phyloP scores from a whole-genome alignment of 2,888 invertebrate species.

The Drosophila fungiperda region DNA sequence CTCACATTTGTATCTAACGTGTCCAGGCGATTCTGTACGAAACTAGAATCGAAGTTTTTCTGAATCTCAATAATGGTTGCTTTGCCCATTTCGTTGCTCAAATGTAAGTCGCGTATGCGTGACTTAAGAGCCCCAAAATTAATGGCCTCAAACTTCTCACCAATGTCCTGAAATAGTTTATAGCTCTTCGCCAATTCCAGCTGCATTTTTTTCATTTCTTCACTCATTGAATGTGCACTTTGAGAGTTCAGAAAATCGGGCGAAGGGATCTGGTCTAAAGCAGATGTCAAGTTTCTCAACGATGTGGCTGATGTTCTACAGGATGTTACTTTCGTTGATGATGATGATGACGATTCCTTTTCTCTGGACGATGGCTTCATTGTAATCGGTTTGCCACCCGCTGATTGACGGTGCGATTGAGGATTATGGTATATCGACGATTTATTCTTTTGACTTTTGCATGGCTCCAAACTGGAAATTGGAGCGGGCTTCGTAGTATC shows the following conservation, averaged over 20 bases:
- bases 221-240: conserved; percentile 61
- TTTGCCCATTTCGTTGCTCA: conserved; percentile 61
- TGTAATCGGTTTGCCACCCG: conserved; percentile 46
- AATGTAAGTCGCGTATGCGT: conserved; percentile 80
- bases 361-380: conserved; percentile 44
- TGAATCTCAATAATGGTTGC: conserved; percentile 62
- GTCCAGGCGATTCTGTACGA: conserved; percentile 66
- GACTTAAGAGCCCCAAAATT: conserved; percentile 73
- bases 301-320: conserved; percentile 23
- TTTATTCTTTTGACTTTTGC: conserved; percentile 24
- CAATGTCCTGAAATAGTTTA: conserved; percentile 78
- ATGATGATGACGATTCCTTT: conserved; percentile 6
- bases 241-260: conserved; percentile 51
- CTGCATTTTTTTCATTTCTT: conserved; percentile 78
- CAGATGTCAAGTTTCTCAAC: conserved; percentile 4
- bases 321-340: conserved; percentile 11
- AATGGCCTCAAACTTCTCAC: conserved; percentile 80
- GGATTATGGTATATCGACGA: conserved; percentile 6
- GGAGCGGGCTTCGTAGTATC: conserved; percentile 48
- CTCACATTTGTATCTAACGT: conserved; percentile 74
- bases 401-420: conserved; percentile 32
- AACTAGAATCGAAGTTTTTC: conserved; percentile 71
- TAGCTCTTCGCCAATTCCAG: conserved; percentile 77
- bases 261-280: conserved; percentile 27
- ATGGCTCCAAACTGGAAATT: conserved; percentile 23